These are phyloP conservation scores for Drosophila malerkotliana DNA, from an alignment of 1,140 invertebrate genomes.

Conservation along the genomic window DNA sequence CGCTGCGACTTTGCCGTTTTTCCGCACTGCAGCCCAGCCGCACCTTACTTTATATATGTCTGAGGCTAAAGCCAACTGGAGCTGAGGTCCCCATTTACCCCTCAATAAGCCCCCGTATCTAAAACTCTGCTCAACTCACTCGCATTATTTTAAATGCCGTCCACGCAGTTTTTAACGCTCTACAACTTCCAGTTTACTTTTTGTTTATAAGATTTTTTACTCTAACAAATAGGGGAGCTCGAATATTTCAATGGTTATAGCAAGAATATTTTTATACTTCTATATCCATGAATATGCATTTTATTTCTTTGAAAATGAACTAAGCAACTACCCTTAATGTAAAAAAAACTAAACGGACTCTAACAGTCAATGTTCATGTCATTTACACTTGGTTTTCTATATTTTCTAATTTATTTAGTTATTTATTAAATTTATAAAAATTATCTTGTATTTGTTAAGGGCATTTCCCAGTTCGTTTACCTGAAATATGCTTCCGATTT, in stretches of 20 bases:
- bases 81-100: constrained; percentile 35
- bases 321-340: too few species aligned
- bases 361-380: too few species aligned
- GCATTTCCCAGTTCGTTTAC: neutral
- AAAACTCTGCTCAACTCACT: constrained; percentile 21
- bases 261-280: too few species aligned
- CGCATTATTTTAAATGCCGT: constrained; percentile 80
- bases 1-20: constrained; percentile 52
- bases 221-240: neutral
- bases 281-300: too few species aligned
- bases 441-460: neutral
- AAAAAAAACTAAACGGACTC: too few species aligned
- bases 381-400: too few species aligned
- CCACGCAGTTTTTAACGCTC: constrained; percentile 77
- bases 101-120: neutral
- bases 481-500: constrained; percentile 44
- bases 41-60: constrained; percentile 64
- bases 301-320: too few species aligned
- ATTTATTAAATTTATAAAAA: too few species aligned
- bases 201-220: constrained; percentile 26
- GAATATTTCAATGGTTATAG: too few species aligned
- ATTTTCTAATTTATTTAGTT: too few species aligned
- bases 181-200: constrained; percentile 64
- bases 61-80: constrained; percentile 41
- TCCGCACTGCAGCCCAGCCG: constrained; percentile 66